These are phyloP conservation scores for Aethes cnicana DNA, from an alignment of 2,888 invertebrate species.

Conservation along the genomic window DNA sequence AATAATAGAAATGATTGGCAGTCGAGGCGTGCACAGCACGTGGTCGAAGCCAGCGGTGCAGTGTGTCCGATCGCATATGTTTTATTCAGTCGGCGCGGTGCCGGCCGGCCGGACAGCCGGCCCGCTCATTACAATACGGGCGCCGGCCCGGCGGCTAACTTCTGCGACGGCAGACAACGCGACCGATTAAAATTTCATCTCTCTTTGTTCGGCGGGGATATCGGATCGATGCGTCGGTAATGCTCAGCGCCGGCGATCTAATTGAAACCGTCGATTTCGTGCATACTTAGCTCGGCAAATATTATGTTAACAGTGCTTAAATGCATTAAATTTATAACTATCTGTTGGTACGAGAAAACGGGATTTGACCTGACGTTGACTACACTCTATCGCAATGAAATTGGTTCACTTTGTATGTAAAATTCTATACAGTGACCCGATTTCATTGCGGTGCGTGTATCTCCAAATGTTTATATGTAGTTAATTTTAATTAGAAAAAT, in stretches of 20 bases:
- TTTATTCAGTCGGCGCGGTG: conserved; percentile 40
- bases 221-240: conserved; percentile 70
- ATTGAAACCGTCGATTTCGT: conserved; percentile 61
- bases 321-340: not conserved
- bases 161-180: conserved; percentile 65
- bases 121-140: conserved; percentile 66
- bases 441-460: too few relatives aligned
- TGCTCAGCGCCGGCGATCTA: conserved; percentile 56
- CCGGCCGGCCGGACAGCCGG: conserved; percentile 39
- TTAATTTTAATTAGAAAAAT: too few relatives aligned
- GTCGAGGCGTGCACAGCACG: conserved; percentile 18
- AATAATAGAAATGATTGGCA: too few relatives aligned
- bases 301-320: conserved; percentile 23
- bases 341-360: too few relatives aligned
- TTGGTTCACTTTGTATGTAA: too few relatives aligned
- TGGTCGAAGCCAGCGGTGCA: conserved; percentile 19
- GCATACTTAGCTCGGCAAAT: conserved; percentile 36
- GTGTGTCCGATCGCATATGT: conserved; percentile 35
- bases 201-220: conserved; percentile 72
- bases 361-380: too few relatives aligned
- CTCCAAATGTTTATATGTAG: too few relatives aligned
- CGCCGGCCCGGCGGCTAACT: conserved; percentile 60
- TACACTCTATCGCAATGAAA: too few relatives aligned
- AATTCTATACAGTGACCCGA: too few relatives aligned
- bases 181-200: conserved; percentile 80